phyloP scores from a whole-genome alignment of 92 coral and sea anemone genomes.

The Actinernus sp. region DNA sequence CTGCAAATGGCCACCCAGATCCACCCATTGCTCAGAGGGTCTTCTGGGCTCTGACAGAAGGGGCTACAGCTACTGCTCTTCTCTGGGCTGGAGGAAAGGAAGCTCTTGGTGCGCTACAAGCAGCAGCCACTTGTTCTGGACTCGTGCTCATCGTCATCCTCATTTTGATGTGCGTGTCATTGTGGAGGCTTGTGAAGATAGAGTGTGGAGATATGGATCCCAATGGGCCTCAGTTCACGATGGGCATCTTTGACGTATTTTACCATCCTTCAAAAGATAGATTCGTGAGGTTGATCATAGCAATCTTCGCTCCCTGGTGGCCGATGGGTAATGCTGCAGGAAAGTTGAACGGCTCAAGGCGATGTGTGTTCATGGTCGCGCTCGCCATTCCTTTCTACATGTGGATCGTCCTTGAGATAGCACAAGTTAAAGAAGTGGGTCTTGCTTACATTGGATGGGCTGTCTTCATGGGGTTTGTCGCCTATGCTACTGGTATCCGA shows the following conservation, averaged over 20 bases:
- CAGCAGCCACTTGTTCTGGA: conserved; percentile 80
- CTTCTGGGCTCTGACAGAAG: too few species aligned
- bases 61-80: too few species aligned
- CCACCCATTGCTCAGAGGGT: too few species aligned
- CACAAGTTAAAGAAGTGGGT: conserved; percentile 54
- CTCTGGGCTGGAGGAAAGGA: too few species aligned
- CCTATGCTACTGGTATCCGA: conserved; percentile 78
- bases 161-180: conserved; percentile 70
- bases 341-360: conserved; percentile 30
- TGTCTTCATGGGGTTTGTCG: too few species aligned
- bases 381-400: conserved; percentile 72
- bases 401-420: conserved; percentile 60
- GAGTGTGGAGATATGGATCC: too few species aligned
- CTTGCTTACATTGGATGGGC: too few species aligned
- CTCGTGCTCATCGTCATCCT: conserved; percentile 67
- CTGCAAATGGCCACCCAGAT: too few species aligned
- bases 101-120: conserved; percentile 71
- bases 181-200: conserved; percentile 81
- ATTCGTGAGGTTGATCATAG: too few species aligned
- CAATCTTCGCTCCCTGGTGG: too few species aligned
- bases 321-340: too few species aligned
- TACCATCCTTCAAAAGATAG: conserved; percentile 36
- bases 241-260: conserved; percentile 56
- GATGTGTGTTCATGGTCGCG: conserved; percentile 55
- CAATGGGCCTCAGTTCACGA: too few species aligned